Conservation (phyloP, 1,140 invertebrate genomes). For the Neoseiulus cucumeris region DNA sequence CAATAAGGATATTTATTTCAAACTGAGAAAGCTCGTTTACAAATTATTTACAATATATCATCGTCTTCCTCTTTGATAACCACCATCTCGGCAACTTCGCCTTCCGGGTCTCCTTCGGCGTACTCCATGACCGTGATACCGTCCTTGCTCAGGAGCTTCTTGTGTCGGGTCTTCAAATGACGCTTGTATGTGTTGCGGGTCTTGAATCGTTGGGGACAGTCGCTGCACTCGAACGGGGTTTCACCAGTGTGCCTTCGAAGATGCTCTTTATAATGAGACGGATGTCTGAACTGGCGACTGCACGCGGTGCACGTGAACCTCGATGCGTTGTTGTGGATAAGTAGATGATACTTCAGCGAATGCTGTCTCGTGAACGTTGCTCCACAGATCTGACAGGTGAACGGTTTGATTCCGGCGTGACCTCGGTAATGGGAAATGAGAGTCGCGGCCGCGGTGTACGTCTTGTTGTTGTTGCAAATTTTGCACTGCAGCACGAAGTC, state of each 20-base stretch:
- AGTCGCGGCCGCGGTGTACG: slow-evolving; percentile 42
- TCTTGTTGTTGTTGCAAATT: slow-evolving; percentile 39
- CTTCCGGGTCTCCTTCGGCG: neutral
- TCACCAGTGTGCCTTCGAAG: slow-evolving; percentile 42
- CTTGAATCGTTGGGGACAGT: slow-evolving; percentile 39
- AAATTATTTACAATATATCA: neutral
- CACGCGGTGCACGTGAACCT: slow-evolving; percentile 42
- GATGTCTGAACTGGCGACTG: slow-evolving; percentile 42
- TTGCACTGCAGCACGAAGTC: slow-evolving; percentile 32
- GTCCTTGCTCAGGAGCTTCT: slow-evolving; percentile 5
- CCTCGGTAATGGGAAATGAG: slow-evolving; percentile 44
- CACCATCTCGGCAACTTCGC: slow-evolving; percentile 7
- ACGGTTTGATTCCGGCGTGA: slow-evolving; percentile 45
- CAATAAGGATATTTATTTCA: too few species aligned
- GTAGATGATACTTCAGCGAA: slow-evolving; percentile 44
- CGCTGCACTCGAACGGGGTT: slow-evolving; percentile 41
- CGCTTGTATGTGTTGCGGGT: slow-evolving; percentile 43
- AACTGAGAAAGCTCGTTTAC: neutral
- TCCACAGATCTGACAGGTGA: slow-evolving; percentile 39
- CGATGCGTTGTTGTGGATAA: slow-evolving; percentile 43
- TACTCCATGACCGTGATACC: slow-evolving; percentile 1
- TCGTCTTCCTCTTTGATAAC: slow-evolving; percentile 5
- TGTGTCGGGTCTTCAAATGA: slow-evolving; percentile 31
- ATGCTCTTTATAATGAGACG: slow-evolving; percentile 45
- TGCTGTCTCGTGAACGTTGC: slow-evolving; percentile 43